Percentiles rank a stretch among this genome's conserved stretches.
These are phyloP conservation scores for Xanthia icteritia DNA, from an alignment of 2,888 invertebrate genomes.

Conservation along the genomic window DNA sequence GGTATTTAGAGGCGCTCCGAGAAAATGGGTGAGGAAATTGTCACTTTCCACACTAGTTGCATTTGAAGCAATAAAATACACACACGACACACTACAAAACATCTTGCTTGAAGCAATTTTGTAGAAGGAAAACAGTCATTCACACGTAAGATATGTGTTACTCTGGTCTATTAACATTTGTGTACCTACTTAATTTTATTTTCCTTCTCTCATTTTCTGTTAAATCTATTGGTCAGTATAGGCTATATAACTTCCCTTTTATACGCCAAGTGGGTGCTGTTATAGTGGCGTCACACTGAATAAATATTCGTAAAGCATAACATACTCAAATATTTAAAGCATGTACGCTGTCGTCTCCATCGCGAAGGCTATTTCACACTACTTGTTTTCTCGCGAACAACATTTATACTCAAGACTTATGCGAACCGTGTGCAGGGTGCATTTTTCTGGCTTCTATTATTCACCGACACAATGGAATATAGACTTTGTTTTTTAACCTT, in stretches of 20 bases:
- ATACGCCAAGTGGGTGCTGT: conserved; percentile 59
- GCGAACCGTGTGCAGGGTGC: conserved; percentile 77
- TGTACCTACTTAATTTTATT: neutral
- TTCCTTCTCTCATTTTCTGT: neutral
- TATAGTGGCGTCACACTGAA: conserved; percentile 53
- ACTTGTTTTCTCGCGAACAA: conserved; percentile 82
- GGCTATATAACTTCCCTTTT: conserved; percentile 45
- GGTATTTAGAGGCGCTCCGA: conserved; percentile 32
- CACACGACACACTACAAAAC: neutral
- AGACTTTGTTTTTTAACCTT: conserved; percentile 62
- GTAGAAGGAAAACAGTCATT: neutral
- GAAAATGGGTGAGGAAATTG: conserved; percentile 54
- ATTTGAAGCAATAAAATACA: conserved; percentile 19
- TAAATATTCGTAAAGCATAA: conserved; percentile 69
- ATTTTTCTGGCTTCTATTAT: conserved; percentile 82
- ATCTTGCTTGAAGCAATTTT: neutral
- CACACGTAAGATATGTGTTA: too few species aligned
- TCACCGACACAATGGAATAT: conserved; percentile 65
- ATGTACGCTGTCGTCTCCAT: conserved; percentile 71
- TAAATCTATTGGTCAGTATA: conserved; percentile 43
- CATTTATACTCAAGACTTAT: conserved; percentile 82
- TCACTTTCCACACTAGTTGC: conserved; percentile 57
- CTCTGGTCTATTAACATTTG: neutral
- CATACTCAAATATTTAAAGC: conserved; percentile 79
- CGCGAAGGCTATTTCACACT: conserved; percentile 78